Evolutionary conservation across 2,113 vertebrate species (phyloP).

Genomic region (Trichomycterus rosablanca): DNA sequence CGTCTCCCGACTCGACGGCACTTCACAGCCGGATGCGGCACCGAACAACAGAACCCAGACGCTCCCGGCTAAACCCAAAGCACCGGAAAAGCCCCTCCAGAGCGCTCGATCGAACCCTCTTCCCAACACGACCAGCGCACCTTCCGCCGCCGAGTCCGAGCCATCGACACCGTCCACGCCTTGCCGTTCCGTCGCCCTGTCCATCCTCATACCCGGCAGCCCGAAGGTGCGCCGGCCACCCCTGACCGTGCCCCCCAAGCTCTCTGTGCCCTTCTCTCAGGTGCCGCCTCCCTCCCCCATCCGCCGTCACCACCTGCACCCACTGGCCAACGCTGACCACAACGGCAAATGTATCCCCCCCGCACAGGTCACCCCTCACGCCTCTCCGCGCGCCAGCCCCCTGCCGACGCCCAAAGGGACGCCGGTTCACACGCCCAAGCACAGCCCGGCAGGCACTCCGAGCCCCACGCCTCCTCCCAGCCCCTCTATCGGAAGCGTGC

Average conservation of each 20-base stretch:
- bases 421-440: constrained; percentile 96
- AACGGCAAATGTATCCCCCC: constrained; percentile 94
- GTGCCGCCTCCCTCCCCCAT: constrained; percentile 74
- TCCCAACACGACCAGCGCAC: constrained; percentile 64
- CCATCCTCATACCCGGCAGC: constrained; percentile 58
- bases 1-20: constrained; percentile 75
- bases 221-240: constrained; percentile 68
- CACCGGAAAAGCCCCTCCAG: constrained; percentile 86
- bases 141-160: constrained; percentile 63
- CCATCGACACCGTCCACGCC: constrained; percentile 68
- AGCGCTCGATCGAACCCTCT: constrained; percentile 88
- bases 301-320: constrained; percentile 73
- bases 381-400: constrained; percentile 93
- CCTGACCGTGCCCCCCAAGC: constrained; percentile 70
- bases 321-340: constrained; percentile 75
- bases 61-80: constrained; percentile 89
- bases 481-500: constrained; percentile 94
- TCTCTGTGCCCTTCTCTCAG: constrained; percentile 72
- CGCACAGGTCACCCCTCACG: constrained; percentile 97
- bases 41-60: constrained; percentile 94
- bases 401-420: constrained; percentile 98
- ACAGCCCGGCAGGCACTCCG: constrained; percentile 94
- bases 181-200: constrained; percentile 59
- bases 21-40: constrained; percentile 71
- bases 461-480: constrained; percentile 95